Evolutionary conservation across 53 echinoderm and acorn worm genomes (phyloP).

Genomic region (Hippasteria phrygiana): DNA sequence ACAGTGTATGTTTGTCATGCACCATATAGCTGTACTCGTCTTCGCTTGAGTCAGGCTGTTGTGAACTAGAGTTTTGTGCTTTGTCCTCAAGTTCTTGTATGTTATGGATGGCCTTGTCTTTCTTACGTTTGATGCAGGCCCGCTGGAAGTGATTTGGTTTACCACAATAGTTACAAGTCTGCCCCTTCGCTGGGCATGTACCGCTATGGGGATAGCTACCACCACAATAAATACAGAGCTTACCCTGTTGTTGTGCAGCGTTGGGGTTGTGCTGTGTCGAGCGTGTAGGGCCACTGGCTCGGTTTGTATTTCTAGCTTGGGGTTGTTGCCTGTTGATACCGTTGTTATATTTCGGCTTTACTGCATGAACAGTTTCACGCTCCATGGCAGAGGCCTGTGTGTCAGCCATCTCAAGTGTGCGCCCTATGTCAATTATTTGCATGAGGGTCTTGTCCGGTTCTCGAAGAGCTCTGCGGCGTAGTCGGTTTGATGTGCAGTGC

Average conservation of each 20-base stretch:
- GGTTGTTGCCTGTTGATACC: background rate
- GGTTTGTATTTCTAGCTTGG: too few relatives aligned
- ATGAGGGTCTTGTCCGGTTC: conserved; percentile 45
- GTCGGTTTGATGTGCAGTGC: conserved; percentile 52
- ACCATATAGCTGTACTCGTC: too few relatives aligned
- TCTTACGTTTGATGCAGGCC: background rate
- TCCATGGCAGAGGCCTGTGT: conserved; percentile 27
- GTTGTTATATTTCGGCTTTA: background rate
- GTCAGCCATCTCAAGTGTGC: conserved; percentile 35
- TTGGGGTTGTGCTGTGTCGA: background rate
- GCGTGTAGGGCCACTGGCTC: background rate
- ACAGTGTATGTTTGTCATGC: background rate
- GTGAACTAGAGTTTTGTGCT: too few relatives aligned
- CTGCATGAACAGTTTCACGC: background rate
- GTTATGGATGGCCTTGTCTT: background rate
- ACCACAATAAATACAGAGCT: conserved; percentile 2
- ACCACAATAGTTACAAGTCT: conserved; percentile 9
- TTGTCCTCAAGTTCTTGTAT: background rate
- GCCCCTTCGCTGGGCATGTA: conserved; percentile 19
- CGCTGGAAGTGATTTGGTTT: conserved; percentile 8
- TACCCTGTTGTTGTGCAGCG: background rate
- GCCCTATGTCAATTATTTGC: conserved; percentile 37
- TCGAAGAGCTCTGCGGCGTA: conserved; percentile 36
- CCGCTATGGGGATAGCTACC: conserved; percentile 18
- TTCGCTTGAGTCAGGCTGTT: background rate